These are phyloP conservation scores for Neopelma chrysocephalum DNA, from an alignment of 2,797 vertebrate genomes.

Conservation along the genomic window DNA sequence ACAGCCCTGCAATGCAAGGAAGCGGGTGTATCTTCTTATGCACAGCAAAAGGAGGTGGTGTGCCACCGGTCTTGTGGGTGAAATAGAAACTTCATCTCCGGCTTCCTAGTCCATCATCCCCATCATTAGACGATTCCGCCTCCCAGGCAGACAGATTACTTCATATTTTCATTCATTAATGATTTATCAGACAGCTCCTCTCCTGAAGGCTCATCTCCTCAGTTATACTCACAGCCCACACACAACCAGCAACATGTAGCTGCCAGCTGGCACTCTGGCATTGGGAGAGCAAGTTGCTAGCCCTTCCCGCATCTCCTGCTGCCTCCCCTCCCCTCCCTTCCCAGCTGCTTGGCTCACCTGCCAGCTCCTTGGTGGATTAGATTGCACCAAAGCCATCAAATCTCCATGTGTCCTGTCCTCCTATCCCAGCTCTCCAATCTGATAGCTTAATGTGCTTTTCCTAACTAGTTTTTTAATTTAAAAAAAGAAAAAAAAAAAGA, in stretches of 20 bases:
- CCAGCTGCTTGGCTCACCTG: neutral
- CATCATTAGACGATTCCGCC: slow-evolving; percentile 21
- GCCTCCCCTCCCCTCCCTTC: neutral
- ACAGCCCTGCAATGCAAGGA: neutral
- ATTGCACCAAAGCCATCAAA: neutral
- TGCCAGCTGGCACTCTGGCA: slow-evolving; percentile 12
- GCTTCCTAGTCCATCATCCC: slow-evolving; percentile 1
- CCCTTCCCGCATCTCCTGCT: neutral
- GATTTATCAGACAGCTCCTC: slow-evolving; percentile 56
- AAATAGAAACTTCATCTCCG: neutral
- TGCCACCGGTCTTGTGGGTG: neutral
- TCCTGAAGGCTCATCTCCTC: slow-evolving; percentile 52
- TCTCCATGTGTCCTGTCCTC: neutral
- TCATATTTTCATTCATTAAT: slow-evolving; percentile 64
- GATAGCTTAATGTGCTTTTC: neutral
- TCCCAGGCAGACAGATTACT: slow-evolving; percentile 59
- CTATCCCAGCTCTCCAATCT: neutral
- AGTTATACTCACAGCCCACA: slow-evolving; percentile 1
- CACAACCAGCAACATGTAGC: neutral
- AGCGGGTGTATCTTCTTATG: accelerated
- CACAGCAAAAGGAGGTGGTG: neutral
- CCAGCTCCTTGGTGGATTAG: accelerated
- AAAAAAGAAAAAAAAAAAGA: neutral
- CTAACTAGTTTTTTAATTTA: neutral
- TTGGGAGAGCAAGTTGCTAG: neutral